Percentiles rank a stretch among this genome's conserved stretches.
These are phyloP conservation scores for Serrognathus titanus DNA, from an alignment of 2,888 invertebrate species.

Conservation along the genomic window DNA sequence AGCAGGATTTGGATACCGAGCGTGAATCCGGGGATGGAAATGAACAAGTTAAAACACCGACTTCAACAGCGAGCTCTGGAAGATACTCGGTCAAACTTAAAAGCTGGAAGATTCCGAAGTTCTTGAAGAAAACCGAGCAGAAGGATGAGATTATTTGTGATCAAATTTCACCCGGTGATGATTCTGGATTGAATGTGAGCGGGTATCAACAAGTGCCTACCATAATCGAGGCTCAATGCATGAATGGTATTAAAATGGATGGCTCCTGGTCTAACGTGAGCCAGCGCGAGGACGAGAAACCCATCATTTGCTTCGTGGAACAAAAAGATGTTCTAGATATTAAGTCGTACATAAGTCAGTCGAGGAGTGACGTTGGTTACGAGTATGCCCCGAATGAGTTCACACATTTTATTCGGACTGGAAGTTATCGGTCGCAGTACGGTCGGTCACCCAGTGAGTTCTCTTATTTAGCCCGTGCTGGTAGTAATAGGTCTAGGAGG, in stretches of 20 bases:
- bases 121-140: constrained; percentile 59
- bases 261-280: constrained; percentile 17
- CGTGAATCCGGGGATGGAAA: constrained; percentile 47
- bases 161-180: constrained; percentile 27
- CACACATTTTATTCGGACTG: constrained; percentile 65
- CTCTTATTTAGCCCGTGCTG: constrained; percentile 45
- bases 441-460: constrained; percentile 56
- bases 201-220: constrained; percentile 65
- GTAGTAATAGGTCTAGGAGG: constrained; percentile 51
- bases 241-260: constrained; percentile 13
- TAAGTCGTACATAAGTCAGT: constrained; percentile 70
- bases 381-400: constrained; percentile 42
- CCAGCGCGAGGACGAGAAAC: constrained; percentile 22
- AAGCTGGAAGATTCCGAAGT: constrained; percentile 68
- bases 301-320: constrained; percentile 28
- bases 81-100: constrained; percentile 54
- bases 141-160: constrained; percentile 42
- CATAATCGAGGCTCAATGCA: constrained; percentile 35
- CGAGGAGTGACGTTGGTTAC: constrained; percentile 63
- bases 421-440: constrained; percentile 69
- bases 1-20: constrained; percentile 53
- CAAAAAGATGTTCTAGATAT: constrained; percentile 64
- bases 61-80: constrained; percentile 63
- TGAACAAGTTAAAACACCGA: constrained; percentile 62
- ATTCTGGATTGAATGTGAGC: constrained; percentile 21